Conservation (phyloP, 1,140 invertebrate genomes). For the Atta cephalotes region DNA sequence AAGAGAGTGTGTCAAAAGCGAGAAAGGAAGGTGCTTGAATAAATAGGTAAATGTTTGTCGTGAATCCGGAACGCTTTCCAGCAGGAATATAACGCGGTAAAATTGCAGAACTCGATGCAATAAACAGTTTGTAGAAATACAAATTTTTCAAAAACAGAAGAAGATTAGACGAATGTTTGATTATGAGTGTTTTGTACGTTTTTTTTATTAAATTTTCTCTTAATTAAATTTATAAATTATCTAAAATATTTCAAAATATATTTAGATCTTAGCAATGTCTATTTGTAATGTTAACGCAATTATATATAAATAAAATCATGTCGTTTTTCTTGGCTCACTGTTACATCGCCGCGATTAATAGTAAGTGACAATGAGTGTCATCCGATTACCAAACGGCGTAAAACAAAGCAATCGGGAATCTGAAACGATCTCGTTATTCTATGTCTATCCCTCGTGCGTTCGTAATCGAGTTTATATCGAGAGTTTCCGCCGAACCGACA, state of each 20-base stretch:
- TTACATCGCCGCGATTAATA: background rate
- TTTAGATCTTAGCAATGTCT: background rate
- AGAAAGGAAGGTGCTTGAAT: background rate
- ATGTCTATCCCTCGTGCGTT: constrained; percentile 16
- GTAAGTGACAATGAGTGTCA: constrained; percentile 14
- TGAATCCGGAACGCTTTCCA: background rate
- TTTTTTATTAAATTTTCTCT: background rate
- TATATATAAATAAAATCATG: background rate
- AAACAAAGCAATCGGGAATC: constrained; percentile 22
- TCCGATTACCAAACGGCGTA: constrained; percentile 36
- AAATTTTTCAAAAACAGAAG: constrained; percentile 6
- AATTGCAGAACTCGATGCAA: background rate
- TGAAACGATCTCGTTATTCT: constrained; percentile 25
- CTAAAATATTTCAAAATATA: background rate
- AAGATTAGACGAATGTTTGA: background rate
- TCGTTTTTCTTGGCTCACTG: background rate
- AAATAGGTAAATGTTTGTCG: constrained; percentile 47
- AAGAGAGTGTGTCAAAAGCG: constrained; percentile 2
- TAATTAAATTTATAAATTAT: background rate
- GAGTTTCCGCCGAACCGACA: constrained; percentile 24
- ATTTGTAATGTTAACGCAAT: background rate
- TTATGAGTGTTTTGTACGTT: background rate
- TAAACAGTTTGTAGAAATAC: background rate
- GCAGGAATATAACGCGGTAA: background rate
- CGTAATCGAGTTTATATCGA: constrained; percentile 55